Base-by-base conservation (phyloP, 2,113 vertebrate genomes). In the Passer domesticus region DNA sequence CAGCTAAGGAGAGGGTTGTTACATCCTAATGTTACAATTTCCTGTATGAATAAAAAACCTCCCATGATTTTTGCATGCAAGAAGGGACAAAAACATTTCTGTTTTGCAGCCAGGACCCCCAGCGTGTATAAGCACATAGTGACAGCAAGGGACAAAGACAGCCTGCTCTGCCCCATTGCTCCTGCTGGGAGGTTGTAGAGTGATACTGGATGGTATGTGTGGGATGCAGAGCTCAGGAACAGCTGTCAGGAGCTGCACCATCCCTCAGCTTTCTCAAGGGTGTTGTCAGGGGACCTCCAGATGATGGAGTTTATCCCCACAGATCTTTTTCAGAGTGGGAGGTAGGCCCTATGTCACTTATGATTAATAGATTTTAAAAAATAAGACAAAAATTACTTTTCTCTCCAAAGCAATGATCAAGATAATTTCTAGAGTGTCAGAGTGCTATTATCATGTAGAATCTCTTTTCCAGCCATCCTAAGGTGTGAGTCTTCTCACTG, bases 51-150 rank as follows among this genome's bases (percentile, higher is more conserved):
- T 31, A 33, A 7, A 63, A 85, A 75, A 43, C 2, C 1, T 43
- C 4, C 47, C 19, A 5, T 13, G 3, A 33, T 30, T 81, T 91
- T 74, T 49, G 20, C 28, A 21, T 13, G 17, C 33, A 69, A 66
- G 33, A 74, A 87, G 31, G 10, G 19, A 14, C 28, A 67, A 78
- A 92, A 72, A 0, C 6, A 4, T 9, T 58, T 75, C 20, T 63
- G 15, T 52, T 82, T 73, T 62, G 18, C 47, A 72, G 4, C 7
- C 9, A 89, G 20, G 28, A 83, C 3, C 15, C 15, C 4, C 0
- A 0, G 9, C 0, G 1, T 30, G 41, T 2, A 0, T 14, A 10
- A 81, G 22, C 13, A 31, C 0, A 0, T 19, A 25, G 15, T 18
- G 41, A 27, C 41, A 55, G 35, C 1, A 16, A 49, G 52, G 22